These are phyloP conservation scores for Lontra canadensis DNA, from an alignment of 2,113 vertebrate genomes.

Conservation along the genomic window DNA sequence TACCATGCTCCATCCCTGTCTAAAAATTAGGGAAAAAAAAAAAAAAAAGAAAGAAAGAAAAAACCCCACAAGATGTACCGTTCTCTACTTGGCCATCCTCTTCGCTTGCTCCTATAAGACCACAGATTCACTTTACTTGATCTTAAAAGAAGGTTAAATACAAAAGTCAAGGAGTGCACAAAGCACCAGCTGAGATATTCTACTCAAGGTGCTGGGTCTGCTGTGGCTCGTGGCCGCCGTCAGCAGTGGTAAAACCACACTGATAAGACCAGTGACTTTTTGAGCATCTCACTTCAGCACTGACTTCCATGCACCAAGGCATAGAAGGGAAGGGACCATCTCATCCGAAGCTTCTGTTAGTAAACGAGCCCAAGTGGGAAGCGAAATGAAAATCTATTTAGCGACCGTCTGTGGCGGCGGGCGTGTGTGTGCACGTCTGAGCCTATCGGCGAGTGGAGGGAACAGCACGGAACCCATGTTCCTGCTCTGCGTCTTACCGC, in stretches of 20 bases:
- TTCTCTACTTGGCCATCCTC: neutral
- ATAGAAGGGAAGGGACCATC: conserved; percentile 79
- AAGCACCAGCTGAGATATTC: neutral
- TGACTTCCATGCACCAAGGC: conserved; percentile 80
- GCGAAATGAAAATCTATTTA: conserved; percentile 2
- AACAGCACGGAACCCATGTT: too few species aligned
- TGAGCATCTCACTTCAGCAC: conserved; percentile 80
- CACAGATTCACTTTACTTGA: neutral
- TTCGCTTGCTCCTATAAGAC: neutral
- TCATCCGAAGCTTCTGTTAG: conserved; percentile 64
- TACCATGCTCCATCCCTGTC: neutral
- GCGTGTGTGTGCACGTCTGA: rapidly evolving
- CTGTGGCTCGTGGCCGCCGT: conserved; percentile 70
- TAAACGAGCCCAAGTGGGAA: neutral
- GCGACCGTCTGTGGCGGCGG: neutral
- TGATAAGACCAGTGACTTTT: conserved; percentile 79
- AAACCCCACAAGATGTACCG: neutral
- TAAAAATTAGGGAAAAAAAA: neutral
- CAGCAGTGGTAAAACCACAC: conserved; percentile 74
- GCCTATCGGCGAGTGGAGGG: neutral
- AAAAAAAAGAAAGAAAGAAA: too few species aligned
- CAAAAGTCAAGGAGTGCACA: neutral
- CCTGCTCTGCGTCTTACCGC: neutral
- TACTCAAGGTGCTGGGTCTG: conserved; percentile 48
- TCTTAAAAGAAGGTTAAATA: conserved; percentile 25